phyloP scores from a whole-genome alignment of 2,888 invertebrate genomes.

The Cryptus armator region DNA sequence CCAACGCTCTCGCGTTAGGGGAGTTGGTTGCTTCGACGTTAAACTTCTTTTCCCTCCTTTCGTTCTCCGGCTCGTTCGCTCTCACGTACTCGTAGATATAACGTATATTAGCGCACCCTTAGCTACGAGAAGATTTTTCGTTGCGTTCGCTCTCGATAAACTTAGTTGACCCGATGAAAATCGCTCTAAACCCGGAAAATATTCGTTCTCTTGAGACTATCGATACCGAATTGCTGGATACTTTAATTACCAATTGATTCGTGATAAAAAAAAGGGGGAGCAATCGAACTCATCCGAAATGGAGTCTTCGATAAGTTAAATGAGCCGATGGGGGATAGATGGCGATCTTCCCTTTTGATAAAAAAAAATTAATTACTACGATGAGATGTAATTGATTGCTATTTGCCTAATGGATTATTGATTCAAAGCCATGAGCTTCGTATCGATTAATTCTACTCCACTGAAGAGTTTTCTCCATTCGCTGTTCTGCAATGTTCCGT shows the following conservation, averaged over 20 bases:
- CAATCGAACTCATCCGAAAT: no score
- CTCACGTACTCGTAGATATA: neutral
- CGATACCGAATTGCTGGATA: neutral
- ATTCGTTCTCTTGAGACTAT: constrained; percentile 1
- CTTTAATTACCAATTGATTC: neutral
- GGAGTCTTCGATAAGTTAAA: no score
- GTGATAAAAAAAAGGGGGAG: no score
- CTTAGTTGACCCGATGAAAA: constrained; percentile 4
- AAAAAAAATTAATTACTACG: neutral
- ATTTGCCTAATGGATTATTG: neutral
- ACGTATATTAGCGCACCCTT: constrained; percentile 36
- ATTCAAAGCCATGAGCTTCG: neutral
- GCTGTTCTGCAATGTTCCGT: neutral
- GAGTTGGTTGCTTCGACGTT: constrained; percentile 12
- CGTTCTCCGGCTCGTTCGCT: neutral
- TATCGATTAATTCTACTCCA: neutral
- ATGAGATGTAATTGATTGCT: neutral
- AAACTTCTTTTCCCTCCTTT: constrained; percentile 18
- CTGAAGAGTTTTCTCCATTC: neutral
- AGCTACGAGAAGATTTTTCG: neutral
- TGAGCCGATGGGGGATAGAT: no score
- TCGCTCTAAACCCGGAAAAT: constrained; percentile 24
- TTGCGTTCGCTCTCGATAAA: neutral
- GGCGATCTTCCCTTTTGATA: no score
- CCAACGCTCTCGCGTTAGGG: constrained; percentile 61